Base-by-base conservation (phyloP, 2,888 invertebrate genomes). In the Dendrolimus houi region DNA sequence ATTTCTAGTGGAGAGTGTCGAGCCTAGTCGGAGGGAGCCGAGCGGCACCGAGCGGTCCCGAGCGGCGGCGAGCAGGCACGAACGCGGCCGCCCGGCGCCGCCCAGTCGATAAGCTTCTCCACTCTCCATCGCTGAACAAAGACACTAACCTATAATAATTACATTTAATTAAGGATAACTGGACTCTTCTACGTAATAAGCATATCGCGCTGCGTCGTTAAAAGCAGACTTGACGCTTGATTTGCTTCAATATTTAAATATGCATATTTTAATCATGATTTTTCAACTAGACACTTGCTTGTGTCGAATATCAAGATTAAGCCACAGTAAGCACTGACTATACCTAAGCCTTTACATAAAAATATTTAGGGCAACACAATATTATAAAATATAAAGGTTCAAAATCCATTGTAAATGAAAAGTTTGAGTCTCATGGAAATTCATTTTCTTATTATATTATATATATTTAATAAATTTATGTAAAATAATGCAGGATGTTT, bases 91-190 rank as follows among this genome's bases (percentile, higher is more conserved):
- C 81, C 75, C 80, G 87, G 87, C 85, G 86, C 89, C 89, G 89
- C 91, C 90, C 87, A 91, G 91, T 91, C 91, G 90, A 91, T 91
- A 91, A 86, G 89, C 81, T 84, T 85, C 87, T 88, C 87, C 79
- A 83, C 84, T 81, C 47, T 47, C 47, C 47, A 47, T 47, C 75
- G 71, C 81, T 77, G 85, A 87, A 90, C 90, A 90, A 90, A 90
- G 88, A 87, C 87, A 86, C 85, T 86, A 85, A 85, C 86, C 87
- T 84, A 87, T 88, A 87, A 88, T 89, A 88, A 88, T 90, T 89
- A 90, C 84, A 85, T 86, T 86, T 87, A 87, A 87, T 87, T 87
- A 87, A 82, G 79, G 82, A 81, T 85, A 84, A 84, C 84, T 77
- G 72, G 76, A 80, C 80, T 85, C 81, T 83, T 84, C 83, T 78